phyloP scores from a whole-genome alignment of 1,140 invertebrate genomes.

The Artemia franciscana region DNA sequence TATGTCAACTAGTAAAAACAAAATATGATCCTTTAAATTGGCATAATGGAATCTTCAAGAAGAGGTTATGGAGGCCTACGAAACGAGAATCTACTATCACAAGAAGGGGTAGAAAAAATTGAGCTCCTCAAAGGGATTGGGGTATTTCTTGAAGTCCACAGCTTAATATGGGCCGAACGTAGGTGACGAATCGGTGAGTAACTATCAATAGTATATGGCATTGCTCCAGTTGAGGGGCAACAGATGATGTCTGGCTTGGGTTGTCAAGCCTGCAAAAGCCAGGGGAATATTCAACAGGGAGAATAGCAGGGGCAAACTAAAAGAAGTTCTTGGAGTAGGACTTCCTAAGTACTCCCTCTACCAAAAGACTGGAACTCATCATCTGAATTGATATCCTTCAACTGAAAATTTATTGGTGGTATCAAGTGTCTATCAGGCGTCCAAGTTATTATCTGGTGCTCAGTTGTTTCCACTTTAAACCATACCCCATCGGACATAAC shows the following conservation, averaged over 20 bases:
- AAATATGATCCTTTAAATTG: too few species aligned
- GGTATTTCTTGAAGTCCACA: neutral
- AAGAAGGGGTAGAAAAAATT: neutral
- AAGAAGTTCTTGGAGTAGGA: neutral
- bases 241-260: too few species aligned
- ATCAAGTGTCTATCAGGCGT: neutral
- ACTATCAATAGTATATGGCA: neutral
- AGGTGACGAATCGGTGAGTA: neutral
- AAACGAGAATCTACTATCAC: neutral
- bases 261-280: neutral
- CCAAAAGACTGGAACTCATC: neutral
- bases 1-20: too few species aligned
- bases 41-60: neutral
- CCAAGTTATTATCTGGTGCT: neutral
- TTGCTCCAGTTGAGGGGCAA: too few species aligned
- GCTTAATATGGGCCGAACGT: neutral
- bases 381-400: conserved; percentile 1
- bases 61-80: neutral
- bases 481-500: neutral
- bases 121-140: neutral
- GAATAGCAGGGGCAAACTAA: neutral
- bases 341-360: neutral
- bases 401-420: neutral
- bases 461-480: neutral
- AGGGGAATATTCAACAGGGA: neutral